A percentile compares a stretch with the other conserved stretches of the same genome.
Conservation (phyloP, 2,888 invertebrate genomes). For the Eilema griseolum region DNA sequence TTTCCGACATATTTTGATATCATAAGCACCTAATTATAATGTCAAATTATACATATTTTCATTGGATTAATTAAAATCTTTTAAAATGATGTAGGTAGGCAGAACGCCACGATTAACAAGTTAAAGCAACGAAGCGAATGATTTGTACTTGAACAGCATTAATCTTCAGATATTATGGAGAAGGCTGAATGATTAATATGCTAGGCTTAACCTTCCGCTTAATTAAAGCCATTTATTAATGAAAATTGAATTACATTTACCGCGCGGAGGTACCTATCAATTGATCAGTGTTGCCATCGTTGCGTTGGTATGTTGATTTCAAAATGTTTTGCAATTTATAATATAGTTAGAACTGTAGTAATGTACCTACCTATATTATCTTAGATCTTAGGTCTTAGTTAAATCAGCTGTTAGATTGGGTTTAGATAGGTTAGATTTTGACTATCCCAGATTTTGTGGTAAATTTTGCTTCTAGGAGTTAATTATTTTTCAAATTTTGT, state of each 20-base stretch:
- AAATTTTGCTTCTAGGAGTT: too few relatives aligned
- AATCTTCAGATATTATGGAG: slow-evolving; percentile 28
- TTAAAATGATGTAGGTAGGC: not conserved
- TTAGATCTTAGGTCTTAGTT: not conserved
- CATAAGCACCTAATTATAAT: not conserved
- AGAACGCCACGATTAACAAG: slow-evolving; percentile 3
- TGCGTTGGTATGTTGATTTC: not conserved
- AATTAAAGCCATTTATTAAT: slow-evolving; percentile 33
- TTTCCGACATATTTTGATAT: not conserved
- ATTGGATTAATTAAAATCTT: slow-evolving; percentile 7
- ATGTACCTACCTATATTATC: not conserved
- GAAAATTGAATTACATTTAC: slow-evolving; percentile 31
- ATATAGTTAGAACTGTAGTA: not conserved
- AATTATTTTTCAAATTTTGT: too few relatives aligned
- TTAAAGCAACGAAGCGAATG: slow-evolving; percentile 22
- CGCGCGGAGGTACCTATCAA: slow-evolving; percentile 6
- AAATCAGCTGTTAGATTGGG: too few relatives aligned
- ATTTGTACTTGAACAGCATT: slow-evolving; percentile 32
- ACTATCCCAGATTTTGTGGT: too few relatives aligned
- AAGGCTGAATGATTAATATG: slow-evolving; percentile 30
- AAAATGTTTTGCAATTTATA: not conserved
- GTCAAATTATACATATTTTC: not conserved
- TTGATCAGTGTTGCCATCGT: slow-evolving; percentile 16
- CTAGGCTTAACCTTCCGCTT: slow-evolving; percentile 26
- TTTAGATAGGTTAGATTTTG: too few relatives aligned